phyloP scores from a whole-genome alignment of 2,113 vertebrate genomes.

The Rhynchopsitta pachyrhyncha region DNA sequence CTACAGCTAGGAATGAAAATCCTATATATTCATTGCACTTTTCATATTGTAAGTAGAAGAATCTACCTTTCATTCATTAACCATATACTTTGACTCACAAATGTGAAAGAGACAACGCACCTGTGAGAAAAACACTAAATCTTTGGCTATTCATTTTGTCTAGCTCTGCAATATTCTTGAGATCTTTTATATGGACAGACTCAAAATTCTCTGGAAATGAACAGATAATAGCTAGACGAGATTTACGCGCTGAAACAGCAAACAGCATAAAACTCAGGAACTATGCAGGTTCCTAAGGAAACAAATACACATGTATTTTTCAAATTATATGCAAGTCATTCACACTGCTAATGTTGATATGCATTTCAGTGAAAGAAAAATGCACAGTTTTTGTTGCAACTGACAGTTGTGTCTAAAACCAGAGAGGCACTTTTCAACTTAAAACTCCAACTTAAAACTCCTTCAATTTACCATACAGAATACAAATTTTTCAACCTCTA shows the following conservation, averaged over 20 bases:
- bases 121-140: neutral
- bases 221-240: neutral
- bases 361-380: neutral
- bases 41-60: neutral
- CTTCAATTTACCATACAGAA: neutral
- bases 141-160: neutral
- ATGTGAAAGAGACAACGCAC: neutral
- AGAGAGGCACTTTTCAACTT: neutral
- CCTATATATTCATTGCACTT: neutral
- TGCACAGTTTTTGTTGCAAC: neutral
- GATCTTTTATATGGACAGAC: neutral
- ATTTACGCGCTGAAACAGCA: neutral
- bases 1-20: neutral
- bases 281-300: neutral
- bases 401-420: neutral
- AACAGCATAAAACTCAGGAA: neutral
- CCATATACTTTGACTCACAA: neutral
- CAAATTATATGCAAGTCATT: neutral
- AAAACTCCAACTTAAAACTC: neutral
- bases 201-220: neutral
- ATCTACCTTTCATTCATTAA: neutral
- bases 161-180: neutral
- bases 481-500: neutral
- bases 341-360: neutral
- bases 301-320: neutral